Conservation (phyloP, 2,888 invertebrate species). For the Plagodis dolabraria region DNA sequence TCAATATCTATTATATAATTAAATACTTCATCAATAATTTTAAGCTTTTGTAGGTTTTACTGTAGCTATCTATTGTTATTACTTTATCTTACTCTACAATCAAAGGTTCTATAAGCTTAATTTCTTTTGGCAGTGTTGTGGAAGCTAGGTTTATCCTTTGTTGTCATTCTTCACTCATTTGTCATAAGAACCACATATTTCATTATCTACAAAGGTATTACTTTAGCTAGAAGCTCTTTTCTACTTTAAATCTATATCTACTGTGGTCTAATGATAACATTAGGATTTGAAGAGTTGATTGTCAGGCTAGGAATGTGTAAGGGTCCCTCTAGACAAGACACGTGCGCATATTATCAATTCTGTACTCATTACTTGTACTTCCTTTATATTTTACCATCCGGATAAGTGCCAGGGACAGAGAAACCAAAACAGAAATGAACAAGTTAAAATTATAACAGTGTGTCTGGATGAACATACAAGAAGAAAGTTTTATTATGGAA, state of each 20-base stretch:
- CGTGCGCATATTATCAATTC: constrained; percentile 79
- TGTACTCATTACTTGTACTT: constrained; percentile 84
- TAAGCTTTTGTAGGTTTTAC: constrained; percentile 51
- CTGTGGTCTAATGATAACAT: constrained; percentile 74
- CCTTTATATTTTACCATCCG: constrained; percentile 73
- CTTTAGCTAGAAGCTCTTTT: constrained; percentile 59
- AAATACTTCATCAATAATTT: constrained; percentile 36
- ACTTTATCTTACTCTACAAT: constrained; percentile 44
- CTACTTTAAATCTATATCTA: constrained; percentile 61
- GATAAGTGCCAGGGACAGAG: constrained; percentile 78
- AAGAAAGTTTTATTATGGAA: neutral
- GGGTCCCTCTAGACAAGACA: constrained; percentile 80
- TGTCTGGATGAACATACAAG: constrained; percentile 36
- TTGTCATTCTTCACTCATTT: constrained; percentile 54
- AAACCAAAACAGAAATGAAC: constrained; percentile 72
- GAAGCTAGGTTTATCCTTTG: constrained; percentile 59
- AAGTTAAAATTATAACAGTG: constrained; percentile 60
- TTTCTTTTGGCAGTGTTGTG: constrained; percentile 64
- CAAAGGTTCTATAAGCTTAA: constrained; percentile 57
- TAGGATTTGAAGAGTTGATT: constrained; percentile 55
- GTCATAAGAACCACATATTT: constrained; percentile 36
- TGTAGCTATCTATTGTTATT: constrained; percentile 50
- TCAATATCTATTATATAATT: constrained; percentile 29
- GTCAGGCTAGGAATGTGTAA: constrained; percentile 70
- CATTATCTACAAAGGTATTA: constrained; percentile 43